Evolutionary conservation across 2,888 invertebrate species (phyloP).

Genomic region (Druceiella hillmani): DNA sequence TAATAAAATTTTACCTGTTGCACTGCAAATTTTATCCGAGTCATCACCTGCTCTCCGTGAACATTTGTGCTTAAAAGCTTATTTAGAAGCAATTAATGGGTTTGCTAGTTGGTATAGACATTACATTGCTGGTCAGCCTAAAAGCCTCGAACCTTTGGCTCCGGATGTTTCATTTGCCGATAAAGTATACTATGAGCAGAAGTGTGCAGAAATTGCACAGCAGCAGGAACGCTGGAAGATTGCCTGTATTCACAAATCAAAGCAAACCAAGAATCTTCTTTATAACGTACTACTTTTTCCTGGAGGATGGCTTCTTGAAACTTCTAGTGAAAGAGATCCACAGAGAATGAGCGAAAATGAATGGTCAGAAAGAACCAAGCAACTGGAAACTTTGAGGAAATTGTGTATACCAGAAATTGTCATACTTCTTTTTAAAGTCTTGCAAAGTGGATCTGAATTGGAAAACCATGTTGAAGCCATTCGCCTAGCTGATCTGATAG

Average conservation of each 20-base stretch:
- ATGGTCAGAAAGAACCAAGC: conserved; percentile 54
- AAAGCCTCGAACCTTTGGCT: conserved; percentile 55
- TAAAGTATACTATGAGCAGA: conserved; percentile 83
- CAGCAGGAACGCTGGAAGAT: conserved; percentile 73
- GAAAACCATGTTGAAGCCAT: conserved; percentile 64
- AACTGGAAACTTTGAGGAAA: conserved; percentile 69
- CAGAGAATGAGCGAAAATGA: conserved; percentile 42
- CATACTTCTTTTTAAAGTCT: conserved; percentile 70
- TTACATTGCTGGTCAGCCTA: conserved; percentile 74
- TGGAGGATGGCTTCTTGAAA: conserved; percentile 85
- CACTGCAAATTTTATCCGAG: conserved; percentile 37
- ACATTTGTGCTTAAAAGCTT: conserved; percentile 82
- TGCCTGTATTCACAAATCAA: conserved; percentile 64
- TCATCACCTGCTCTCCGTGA: conserved; percentile 60
- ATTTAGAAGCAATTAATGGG: conserved; percentile 80
- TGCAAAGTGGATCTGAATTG: conserved; percentile 69
- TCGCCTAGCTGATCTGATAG: conserved; percentile 73
- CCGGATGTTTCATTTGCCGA: conserved; percentile 73
- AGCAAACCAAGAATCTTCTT: conserved; percentile 70
- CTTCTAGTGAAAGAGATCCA: conserved; percentile 48
- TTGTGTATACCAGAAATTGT: conserved; percentile 82
- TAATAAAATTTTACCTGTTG: conserved; percentile 38
- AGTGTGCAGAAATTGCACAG: conserved; percentile 69
- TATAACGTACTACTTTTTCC: conserved; percentile 87
- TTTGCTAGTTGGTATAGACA: conserved; percentile 88